Percentiles rank a stretch among this genome's conserved stretches.
Conservation (phyloP, 2,888 invertebrate species). For the Ellobium chinense region DNA sequence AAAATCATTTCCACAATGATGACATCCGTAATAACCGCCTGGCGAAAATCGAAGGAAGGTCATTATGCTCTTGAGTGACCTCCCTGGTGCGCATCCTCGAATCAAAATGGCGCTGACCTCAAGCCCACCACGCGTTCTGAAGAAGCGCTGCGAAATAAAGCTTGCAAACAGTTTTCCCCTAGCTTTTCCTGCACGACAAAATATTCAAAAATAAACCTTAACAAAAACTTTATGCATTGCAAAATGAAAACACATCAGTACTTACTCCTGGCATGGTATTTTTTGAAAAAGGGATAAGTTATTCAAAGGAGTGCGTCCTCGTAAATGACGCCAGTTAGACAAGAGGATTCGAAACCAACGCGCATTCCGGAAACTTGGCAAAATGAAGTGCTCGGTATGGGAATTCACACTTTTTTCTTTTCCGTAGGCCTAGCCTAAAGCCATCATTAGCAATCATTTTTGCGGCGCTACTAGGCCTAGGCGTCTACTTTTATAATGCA, state of each 20-base stretch:
- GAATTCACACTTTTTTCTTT: conserved; percentile 1
- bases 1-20: too few species aligned
- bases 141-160: not conserved
- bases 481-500: too few species aligned
- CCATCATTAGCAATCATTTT: too few species aligned
- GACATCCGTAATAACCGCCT: not conserved
- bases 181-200: too few species aligned
- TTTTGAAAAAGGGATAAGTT: not conserved
- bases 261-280: conserved; percentile 40
- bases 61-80: conserved; percentile 20
- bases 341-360: conserved; percentile 26
- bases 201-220: too few species aligned
- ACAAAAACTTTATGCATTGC: too few species aligned
- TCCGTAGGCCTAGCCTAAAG: not conserved
- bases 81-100: conserved; percentile 3
- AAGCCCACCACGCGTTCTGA: conserved; percentile 33
- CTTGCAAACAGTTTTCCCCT: too few species aligned
- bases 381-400: not conserved
- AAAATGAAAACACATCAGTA: too few species aligned
- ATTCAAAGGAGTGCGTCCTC: conserved; percentile 32
- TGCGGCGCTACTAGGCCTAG: too few species aligned
- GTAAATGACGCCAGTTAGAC: conserved; percentile 35
- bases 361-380: not conserved
- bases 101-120: conserved; percentile 33
- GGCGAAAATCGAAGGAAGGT: conserved; percentile 2